Base-by-base conservation (phyloP, 2,113 vertebrate species). In the Pandion haliaetus region DNA sequence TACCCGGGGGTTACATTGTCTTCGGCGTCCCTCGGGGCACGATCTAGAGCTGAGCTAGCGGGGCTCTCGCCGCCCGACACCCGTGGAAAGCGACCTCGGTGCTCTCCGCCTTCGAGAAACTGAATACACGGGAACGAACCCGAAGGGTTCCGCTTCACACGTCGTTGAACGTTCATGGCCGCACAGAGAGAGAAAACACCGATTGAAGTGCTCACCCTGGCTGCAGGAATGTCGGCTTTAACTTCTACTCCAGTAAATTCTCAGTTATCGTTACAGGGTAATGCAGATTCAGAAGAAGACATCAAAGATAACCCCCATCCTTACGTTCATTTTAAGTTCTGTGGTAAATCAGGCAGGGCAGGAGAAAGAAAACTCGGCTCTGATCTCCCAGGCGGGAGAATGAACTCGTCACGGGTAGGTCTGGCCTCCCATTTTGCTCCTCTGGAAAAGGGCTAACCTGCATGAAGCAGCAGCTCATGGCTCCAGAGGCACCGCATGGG, bases 1-100 rank as follows among this genome's bases (percentile, higher is more conserved):
- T 21, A 8, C 2, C 11, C 6, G 14, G 5, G 1, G 21, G 2
- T 12, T 2, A 1, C 0, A 3, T 8, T 7, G 21, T 12, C 9
- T 0, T 12, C 14, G 1, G 7, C 2, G 29, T 13, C 17, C 4
- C 2, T 0, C 0, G 16, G 2, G 17, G 67, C 17, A 3, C 3
- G 50, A 4, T 8, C 7, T 9, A 0, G 14, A 7, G 32, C 8
- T 42, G 77, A 14, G 12, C 5, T 9, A 4, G 38, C 3, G 17
- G 17, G 36, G 5, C 36, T 18, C 2, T 4, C 5, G 5, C 3
- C 19, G n/a, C 28, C 10, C 2, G 7, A 7, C 17, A 3, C 34
- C 3, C 1, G 8, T 6, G 6, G 6, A 10, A 25, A 28, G 42
- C 20, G 5, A 3, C 21, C 34, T 17, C 6, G 2, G 50, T 10